phyloP scores from a whole-genome alignment of 1,140 invertebrate genomes.

The Ridgeia piscesae region DNA sequence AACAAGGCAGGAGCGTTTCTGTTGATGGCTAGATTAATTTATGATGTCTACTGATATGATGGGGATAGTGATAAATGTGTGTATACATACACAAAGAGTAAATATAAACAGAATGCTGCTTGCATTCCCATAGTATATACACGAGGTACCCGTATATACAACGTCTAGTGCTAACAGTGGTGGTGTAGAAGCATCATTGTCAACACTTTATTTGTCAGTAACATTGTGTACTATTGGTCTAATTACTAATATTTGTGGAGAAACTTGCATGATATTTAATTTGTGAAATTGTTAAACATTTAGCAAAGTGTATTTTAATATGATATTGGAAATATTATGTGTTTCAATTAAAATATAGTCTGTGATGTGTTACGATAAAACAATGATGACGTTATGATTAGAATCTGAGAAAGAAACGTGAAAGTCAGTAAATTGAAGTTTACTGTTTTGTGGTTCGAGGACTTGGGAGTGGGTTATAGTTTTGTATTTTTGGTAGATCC shows the following conservation, averaged over 20 bases:
- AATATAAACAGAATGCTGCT: neutral
- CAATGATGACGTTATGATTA: neutral
- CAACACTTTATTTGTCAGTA: neutral
- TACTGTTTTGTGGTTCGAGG: too few relatives aligned
- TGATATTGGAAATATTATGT: neutral
- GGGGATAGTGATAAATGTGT: neutral
- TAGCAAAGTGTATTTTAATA: neutral
- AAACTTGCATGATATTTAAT: neutral
- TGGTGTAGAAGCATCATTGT: neutral
- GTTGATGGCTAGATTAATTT: neutral
- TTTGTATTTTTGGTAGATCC: too few relatives aligned
- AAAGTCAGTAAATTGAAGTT: too few relatives aligned
- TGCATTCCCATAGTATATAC: neutral
- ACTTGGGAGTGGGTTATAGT: too few relatives aligned
- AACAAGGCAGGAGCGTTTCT: neutral
- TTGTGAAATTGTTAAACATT: neutral
- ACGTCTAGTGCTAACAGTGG: neutral
- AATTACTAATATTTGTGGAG: neutral
- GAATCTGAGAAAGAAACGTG: too few relatives aligned
- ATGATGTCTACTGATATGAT: neutral
- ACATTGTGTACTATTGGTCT: neutral
- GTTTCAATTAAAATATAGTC: neutral
- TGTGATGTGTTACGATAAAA: neutral
- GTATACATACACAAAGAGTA: neutral
- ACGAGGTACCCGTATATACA: too few relatives aligned